Percentiles rank a stretch among this genome's conserved stretches.
Evolutionary conservation across 92 coral and sea anemone species (phyloP).

Genomic region (Pocillopora meandrina): DNA sequence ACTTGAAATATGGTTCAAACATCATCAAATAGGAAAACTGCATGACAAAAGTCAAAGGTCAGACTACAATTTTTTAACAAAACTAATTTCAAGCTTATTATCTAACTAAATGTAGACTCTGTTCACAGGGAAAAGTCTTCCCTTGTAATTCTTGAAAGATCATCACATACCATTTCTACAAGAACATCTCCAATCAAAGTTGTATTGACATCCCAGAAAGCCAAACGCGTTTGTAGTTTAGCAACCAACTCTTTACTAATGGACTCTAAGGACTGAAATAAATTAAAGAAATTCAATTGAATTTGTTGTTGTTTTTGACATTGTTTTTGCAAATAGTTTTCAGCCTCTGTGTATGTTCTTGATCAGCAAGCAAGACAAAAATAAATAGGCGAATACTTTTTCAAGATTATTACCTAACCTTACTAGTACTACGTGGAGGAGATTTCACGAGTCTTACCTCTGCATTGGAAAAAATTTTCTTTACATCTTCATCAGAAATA

Average conservation of each 20-base stretch:
- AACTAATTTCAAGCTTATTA: neutral
- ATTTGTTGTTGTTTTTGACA: neutral
- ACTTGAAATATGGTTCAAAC: slow-evolving; percentile 96
- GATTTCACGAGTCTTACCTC: slow-evolving; percentile 58
- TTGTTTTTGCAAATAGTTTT: too few species aligned
- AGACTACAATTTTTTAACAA: neutral
- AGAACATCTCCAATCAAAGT: slow-evolving; percentile 88
- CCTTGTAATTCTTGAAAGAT: neutral
- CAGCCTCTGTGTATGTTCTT: neutral
- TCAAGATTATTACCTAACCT: too few species aligned
- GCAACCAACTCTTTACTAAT: slow-evolving; percentile 92
- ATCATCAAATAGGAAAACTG: slow-evolving; percentile 90
- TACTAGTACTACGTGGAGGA: too few species aligned
- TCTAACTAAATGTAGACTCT: too few species aligned
- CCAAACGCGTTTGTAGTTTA: slow-evolving; percentile 83
- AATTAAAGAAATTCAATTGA: neutral
- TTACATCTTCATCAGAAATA: slow-evolving; percentile 82
- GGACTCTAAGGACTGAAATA: slow-evolving; percentile 68
- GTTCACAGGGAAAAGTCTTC: neutral
- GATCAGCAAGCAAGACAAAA: too few species aligned
- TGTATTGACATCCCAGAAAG: slow-evolving; percentile 87
- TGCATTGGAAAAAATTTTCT: slow-evolving; percentile 87
- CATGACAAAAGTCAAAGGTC: neutral
- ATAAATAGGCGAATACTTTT: too few species aligned
- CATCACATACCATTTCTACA: slow-evolving; percentile 80